Evolutionary conservation across 2,113 vertebrate species (phyloP).

Genomic region (Poeciliopsis occidentalis): DNA sequence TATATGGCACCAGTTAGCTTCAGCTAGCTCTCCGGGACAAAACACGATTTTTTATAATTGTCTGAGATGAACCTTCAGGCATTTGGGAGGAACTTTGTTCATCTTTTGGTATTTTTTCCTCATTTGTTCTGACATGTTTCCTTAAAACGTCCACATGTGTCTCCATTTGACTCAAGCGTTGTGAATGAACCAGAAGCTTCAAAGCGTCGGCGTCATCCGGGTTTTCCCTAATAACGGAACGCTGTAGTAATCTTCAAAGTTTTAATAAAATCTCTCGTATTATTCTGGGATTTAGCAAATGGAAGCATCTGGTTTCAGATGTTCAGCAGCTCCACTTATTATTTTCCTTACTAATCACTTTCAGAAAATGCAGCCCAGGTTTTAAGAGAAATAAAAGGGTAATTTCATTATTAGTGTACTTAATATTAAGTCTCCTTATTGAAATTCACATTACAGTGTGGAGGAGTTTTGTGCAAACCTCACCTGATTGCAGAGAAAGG

Average conservation of each 20-base stretch:
- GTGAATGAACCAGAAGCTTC: no score
- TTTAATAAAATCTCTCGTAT: no score
- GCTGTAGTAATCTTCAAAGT: no score
- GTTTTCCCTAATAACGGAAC: no score
- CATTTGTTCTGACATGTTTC: background rate
- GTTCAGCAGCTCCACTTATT: no score
- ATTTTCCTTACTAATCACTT: background rate
- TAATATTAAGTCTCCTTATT: background rate
- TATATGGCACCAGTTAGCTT: no score
- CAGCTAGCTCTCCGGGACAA: no score
- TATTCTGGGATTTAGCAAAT: no score
- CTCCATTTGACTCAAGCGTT: no score
- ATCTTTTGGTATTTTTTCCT: background rate
- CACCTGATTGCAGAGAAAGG: constrained; percentile 10
- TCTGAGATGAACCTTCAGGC: background rate
- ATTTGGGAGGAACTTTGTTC: background rate
- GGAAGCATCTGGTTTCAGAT: no score
- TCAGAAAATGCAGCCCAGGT: background rate
- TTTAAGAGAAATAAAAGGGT: background rate
- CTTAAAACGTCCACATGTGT: background rate
- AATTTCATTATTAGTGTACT: background rate
- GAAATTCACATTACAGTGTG: background rate
- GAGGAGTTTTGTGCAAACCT: constrained; percentile 9
- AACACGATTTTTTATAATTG: no score
- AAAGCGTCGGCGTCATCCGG: no score